phyloP scores from a whole-genome alignment of 2,113 vertebrate genomes.

The Ictalurus furcatus region DNA sequence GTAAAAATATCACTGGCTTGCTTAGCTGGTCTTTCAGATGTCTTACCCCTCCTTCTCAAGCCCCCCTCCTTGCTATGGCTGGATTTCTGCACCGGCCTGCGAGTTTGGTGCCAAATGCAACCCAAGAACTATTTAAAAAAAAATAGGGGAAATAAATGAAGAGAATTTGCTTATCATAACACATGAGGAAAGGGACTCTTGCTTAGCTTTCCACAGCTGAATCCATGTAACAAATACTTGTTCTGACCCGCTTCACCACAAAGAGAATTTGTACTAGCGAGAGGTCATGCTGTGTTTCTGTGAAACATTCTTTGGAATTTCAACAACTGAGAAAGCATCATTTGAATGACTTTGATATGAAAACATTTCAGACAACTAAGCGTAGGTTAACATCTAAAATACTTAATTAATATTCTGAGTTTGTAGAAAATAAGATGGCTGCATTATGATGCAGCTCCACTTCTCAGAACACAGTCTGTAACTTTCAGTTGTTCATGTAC shows the following conservation, averaged over 20 bases:
- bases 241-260: neutral
- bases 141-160: conserved; percentile 31
- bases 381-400: neutral
- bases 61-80: conserved; percentile 73
- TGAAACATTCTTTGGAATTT: neutral
- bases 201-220: conserved; percentile 28
- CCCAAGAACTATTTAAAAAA: conserved; percentile 56
- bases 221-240: conserved; percentile 29
- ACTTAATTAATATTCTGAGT: neutral
- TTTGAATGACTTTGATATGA: neutral
- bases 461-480: neutral
- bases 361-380: neutral
- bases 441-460: neutral
- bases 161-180: conserved; percentile 43
- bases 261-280: conserved; percentile 2
- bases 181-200: conserved; percentile 21
- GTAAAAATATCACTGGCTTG: conserved; percentile 74
- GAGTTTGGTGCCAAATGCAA: conserved; percentile 72
- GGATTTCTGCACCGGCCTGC: conserved; percentile 75
- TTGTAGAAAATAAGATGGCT: neutral
- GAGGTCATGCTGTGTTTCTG: conserved; percentile 2
- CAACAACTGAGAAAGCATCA: neutral
- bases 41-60: conserved; percentile 67
- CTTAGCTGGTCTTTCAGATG: conserved; percentile 77
- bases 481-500: neutral